Base-by-base conservation (phyloP, 2,113 vertebrate genomes). In the Planiliza haematocheilus region DNA sequence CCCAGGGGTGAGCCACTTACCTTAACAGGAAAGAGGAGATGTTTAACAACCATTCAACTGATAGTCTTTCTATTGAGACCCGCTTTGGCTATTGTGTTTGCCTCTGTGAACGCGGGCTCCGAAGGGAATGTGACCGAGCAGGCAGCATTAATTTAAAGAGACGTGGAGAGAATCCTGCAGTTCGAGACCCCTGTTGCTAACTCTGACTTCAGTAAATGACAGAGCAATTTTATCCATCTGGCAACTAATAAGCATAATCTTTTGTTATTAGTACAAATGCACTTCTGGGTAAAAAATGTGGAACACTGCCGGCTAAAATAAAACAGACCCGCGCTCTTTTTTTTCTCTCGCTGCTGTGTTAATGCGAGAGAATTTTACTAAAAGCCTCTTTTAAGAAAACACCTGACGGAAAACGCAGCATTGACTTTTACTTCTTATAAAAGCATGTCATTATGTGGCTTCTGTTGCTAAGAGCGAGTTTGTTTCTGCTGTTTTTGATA, bases 1-100 rank as follows among this genome's bases (percentile, higher is more conserved):
- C 93, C 88, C 92, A 74, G 79, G 90, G 91, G 93, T 88, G 88
- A 82, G 82, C 84, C 90, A 91, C 84, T 92, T 91, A 86, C 87
- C 86, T 89, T 91, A 91, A 91, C 92, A 89, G 86, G 89, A 87
- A 87, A 91, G 84, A 73, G 68, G 77, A 86, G 81, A 90, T 86
- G 86, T 91, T 91, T 89, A 89, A 91, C 89, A 91, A 77, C 79
- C 85, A 69, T 86, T 74, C 70, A 83, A 58, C 82, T 71, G 81
- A 89, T 85, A 66, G 83, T 81, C 81, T 71, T 56, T 77, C 87
- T 70, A 74, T 77, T 88, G 86, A 90, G 50, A 67, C 48, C 36
- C 20, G 59, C 48, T 71, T 71, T 65, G 58, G 71, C 76, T 77
- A 77, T 83, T 79, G 72, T 91, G 80, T 58, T 66, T 77, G 71